phyloP scores from a whole-genome alignment of 92 coral and sea anemone genomes.

The Galaxea fascicularis region DNA sequence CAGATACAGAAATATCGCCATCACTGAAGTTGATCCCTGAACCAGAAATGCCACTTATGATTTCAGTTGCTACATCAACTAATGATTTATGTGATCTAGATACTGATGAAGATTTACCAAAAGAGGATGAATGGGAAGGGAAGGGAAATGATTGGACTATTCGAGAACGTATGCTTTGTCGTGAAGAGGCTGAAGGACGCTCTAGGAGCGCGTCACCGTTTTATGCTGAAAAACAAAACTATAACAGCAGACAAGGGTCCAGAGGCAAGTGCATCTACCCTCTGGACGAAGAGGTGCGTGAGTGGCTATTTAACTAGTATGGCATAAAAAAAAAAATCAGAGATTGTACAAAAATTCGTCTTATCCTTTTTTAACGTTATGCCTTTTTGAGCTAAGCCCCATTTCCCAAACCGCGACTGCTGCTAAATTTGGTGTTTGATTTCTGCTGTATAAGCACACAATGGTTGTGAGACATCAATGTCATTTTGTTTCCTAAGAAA shows the following conservation, averaged over 20 bases:
- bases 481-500: too few relatives aligned
- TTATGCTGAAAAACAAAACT: constrained; percentile 8
- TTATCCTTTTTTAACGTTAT: too few relatives aligned
- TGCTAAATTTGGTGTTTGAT: too few relatives aligned
- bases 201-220: constrained; percentile 68
- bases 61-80: constrained; percentile 68
- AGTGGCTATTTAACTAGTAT: neutral
- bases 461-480: too few relatives aligned
- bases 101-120: constrained; percentile 23
- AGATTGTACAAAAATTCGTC: too few relatives aligned
- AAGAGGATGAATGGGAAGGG: constrained; percentile 30
- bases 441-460: too few relatives aligned
- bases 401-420: too few relatives aligned
- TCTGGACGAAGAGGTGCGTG: neutral
- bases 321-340: too few relatives aligned
- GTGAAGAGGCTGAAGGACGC: constrained; percentile 74
- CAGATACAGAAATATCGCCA: constrained; percentile 4
- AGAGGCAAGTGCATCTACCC: neutral
- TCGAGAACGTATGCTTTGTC: constrained; percentile 64
- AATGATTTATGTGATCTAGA: constrained; percentile 59
- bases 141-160: constrained; percentile 68
- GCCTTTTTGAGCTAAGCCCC: too few relatives aligned
- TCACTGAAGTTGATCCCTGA: neutral
- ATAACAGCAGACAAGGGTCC: neutral
- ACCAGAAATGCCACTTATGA: constrained; percentile 18